phyloP scores from a whole-genome alignment of 2,113 vertebrate genomes.

The Trogon surrucura region DNA sequence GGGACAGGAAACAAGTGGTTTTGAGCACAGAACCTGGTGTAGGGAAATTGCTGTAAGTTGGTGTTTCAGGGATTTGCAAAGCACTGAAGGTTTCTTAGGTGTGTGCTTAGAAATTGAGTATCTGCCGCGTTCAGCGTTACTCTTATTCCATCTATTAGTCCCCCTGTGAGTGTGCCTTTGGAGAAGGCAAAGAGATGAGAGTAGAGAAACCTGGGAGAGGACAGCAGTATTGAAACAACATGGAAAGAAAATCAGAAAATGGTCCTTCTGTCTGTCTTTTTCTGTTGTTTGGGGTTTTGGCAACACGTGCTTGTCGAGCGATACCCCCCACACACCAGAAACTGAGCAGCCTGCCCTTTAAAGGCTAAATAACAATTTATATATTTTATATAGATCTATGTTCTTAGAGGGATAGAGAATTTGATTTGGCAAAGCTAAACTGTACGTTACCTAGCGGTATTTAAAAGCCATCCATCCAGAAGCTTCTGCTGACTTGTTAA shows the following conservation, averaged over 20 bases:
- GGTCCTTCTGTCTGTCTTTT: background rate
- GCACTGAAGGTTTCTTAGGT: background rate
- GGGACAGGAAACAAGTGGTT: background rate
- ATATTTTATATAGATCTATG: background rate
- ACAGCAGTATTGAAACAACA: background rate
- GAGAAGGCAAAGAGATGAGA: background rate
- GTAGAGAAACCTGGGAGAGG: background rate
- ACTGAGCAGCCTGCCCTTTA: background rate
- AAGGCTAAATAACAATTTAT: background rate
- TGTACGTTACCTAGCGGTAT: background rate
- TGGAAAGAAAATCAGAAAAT: background rate
- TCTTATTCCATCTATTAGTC: background rate
- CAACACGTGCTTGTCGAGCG: background rate
- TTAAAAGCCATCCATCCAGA: background rate
- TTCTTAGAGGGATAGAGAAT: background rate
- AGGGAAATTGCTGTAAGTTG: fast-evolving
- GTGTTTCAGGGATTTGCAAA: background rate
- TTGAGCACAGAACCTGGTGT: background rate
- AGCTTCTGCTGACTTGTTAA: background rate
- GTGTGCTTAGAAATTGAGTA: background rate
- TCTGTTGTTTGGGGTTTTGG: background rate
- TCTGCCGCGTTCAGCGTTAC: background rate
- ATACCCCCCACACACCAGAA: fast-evolving
- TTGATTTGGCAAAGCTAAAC: background rate
- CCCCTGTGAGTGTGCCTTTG: background rate